These are phyloP conservation scores for Siniperca knerii DNA, from an alignment of 2,113 vertebrate genomes.

Conservation along the genomic window DNA sequence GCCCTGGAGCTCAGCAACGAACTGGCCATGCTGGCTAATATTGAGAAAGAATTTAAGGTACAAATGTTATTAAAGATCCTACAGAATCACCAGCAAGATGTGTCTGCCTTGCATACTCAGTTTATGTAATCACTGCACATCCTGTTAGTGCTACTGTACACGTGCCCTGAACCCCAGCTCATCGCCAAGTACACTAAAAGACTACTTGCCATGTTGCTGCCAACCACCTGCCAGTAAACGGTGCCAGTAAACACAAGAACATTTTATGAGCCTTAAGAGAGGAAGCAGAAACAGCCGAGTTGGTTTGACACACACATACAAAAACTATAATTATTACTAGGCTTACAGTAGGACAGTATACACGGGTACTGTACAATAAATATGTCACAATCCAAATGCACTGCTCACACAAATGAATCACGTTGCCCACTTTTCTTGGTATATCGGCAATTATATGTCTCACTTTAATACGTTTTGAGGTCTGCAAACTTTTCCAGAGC, in stretches of 20 bases:
- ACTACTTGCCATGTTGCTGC: neutral
- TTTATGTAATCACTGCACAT: neutral
- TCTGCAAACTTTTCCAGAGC: neutral
- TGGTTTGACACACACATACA: conserved; percentile 16
- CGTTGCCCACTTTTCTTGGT: neutral
- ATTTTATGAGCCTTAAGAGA: conserved; percentile 55
- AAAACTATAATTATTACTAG: conserved; percentile 13
- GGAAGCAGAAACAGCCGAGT: conserved; percentile 35
- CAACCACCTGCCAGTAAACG: conserved; percentile 13
- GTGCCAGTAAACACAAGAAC: conserved; percentile 34
- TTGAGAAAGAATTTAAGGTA: conserved; percentile 99
- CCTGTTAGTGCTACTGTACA: neutral
- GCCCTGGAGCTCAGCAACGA: conserved; percentile 98
- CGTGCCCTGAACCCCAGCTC: neutral
- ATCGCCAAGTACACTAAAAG: conserved; percentile 17
- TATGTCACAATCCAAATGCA: neutral
- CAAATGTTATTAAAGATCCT: neutral
- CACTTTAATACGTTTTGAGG: neutral
- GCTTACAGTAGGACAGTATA: neutral
- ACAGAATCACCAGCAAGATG: neutral
- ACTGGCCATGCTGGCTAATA: conserved; percentile 94
- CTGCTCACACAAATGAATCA: neutral
- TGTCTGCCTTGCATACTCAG: neutral
- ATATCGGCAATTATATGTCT: neutral
- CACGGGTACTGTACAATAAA: neutral